Evolutionary conservation across 2,113 vertebrate genomes (phyloP), one percentile per base, ranked within the genome.

Genomic region (Ceratotherium simum): DNA sequence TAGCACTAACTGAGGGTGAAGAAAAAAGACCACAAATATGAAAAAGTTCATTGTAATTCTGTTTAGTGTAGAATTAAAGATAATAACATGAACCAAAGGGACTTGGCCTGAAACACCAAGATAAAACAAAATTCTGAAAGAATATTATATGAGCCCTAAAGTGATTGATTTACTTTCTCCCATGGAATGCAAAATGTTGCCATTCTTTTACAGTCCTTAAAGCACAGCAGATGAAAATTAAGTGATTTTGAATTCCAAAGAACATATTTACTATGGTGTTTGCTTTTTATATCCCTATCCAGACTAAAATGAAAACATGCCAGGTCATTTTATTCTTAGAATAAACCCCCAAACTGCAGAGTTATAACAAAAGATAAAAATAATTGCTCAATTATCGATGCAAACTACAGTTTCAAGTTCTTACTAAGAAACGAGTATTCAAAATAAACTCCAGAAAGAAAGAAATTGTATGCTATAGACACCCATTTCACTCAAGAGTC

Each of bases 271-370:
- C 25, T 10, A 58, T 14, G 70, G 46, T 48, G 10, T 81, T 96
- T 42, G 7, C 33, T 87, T 87, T 87, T 36, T 14, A 79, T 93
- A 84, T 62, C 5, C 4, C 17, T 56, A 42, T 17, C 58, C 67
- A 81, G 42, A 65, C 21, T 64, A 76, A 96, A 89, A 89, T 75
- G 12, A 87, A 93, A 93, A 60, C 9, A 73, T 60, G 4, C 31
- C 21, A 91, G 27, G 36, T 48, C 31, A 85, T 91, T 91, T 83
- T 65, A 91, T 84, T 70, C 93, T 94, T 51, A 93, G 13, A 80
- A 65, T 76, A 65, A 94, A 81, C 5, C 9, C 42, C 25, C 7
- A 94, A 85, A 58, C 11, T 85, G 17, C 36, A 48, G 48, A 78
- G 9, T 75, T 91, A 29, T 60, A 91, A 91, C 48, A 64, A 82